Base-by-base conservation (phyloP, 2,797 vertebrate species). In the Arctocebus calabarensis region DNA sequence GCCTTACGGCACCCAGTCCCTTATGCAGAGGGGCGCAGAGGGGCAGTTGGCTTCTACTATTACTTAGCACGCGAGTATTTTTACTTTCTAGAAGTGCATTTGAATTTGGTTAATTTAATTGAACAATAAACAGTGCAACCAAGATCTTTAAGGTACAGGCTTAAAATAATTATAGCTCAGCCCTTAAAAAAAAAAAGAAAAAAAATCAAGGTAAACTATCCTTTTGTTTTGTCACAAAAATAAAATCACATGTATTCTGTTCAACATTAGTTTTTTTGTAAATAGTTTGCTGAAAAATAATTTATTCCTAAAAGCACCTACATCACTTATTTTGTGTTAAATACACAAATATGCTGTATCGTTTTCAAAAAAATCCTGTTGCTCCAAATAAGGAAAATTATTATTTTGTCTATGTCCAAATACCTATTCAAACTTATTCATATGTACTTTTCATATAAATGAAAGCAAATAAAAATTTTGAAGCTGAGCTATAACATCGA, bases 11-110 rank as follows among this genome's bases (percentile, higher is more conserved):
- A 57, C 61, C 57, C 37, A n/a, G 52, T 37, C 48, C 81, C 25
- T 10, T 61, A 48, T 82, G 78, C 92, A 96, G 85, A 95, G 43
- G 74, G 81, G 64, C 59, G 78, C 92, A 96, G 85, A 95, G 43
- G 74, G 81, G 64, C 59, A 70, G 70, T 34, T 52, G 75, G 57
- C 19, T 66, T 84, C 86, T 59, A 59, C 70, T 82, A 81, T 94
- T 40, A 40, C 40, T 40, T 84, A 95, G 90, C 29, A 62, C 20
- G 59, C 0, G 0, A 77, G 34, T 9, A 12, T 78, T 52, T 91
- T 22, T 73, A 79, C 87, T 90, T 90, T 82, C 92, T 92, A 84
- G 52, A 90, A 71, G 70, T 62, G 55, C 61, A 83, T 79, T 95
- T 92, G 87, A 94, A 96, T 61, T 87, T 64, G n/a, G 25, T 52